A percentile compares a stretch with the other conserved stretches of the same genome.
phyloP scores from a whole-genome alignment of 2,888 invertebrate species.

The Laspeyria flexula region DNA sequence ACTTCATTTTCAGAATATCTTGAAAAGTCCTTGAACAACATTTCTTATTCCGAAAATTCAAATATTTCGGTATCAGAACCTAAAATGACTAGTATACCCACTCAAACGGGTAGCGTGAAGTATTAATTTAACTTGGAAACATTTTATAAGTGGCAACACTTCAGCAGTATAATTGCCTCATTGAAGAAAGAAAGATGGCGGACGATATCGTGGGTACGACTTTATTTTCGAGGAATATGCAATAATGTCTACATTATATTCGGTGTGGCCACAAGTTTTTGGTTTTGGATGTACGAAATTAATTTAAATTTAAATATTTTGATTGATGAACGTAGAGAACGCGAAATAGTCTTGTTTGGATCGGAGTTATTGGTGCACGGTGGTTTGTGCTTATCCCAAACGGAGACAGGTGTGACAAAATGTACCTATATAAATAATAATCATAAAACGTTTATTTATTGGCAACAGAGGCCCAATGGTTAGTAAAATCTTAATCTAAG shows the following conservation, averaged over 20 bases:
- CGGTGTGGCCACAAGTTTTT: slow-evolving; percentile 47
- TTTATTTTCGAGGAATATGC: slow-evolving; percentile 70
- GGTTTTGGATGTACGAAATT: slow-evolving; percentile 15
- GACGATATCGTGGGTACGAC: slow-evolving; percentile 36
- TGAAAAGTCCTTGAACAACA: slow-evolving; percentile 8
- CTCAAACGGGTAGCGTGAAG: slow-evolving; percentile 39
- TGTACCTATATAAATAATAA: too few relatives aligned
- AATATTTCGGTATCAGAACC: slow-evolving; percentile 22
- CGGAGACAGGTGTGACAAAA: too few relatives aligned
- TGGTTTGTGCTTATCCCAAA: too few relatives aligned
- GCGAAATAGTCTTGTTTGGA: too few relatives aligned
- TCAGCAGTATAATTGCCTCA: slow-evolving; percentile 52
- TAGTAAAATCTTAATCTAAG: too few relatives aligned
- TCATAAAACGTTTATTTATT: too few relatives aligned
- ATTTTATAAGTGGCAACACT: slow-evolving; percentile 50
- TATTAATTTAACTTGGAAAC: slow-evolving; percentile 52
- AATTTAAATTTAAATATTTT: background rate
- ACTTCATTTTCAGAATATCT: background rate
- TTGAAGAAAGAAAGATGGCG: slow-evolving; percentile 62
- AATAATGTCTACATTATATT: slow-evolving; percentile 67
- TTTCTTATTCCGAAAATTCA: too few relatives aligned
- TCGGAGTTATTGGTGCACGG: too few relatives aligned
- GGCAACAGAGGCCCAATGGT: too few relatives aligned
- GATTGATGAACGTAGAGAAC: too few relatives aligned
- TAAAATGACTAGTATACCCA: slow-evolving; percentile 43